phyloP scores from a whole-genome alignment of 2,888 invertebrate genomes.

The Patella ulyssiponensis region DNA sequence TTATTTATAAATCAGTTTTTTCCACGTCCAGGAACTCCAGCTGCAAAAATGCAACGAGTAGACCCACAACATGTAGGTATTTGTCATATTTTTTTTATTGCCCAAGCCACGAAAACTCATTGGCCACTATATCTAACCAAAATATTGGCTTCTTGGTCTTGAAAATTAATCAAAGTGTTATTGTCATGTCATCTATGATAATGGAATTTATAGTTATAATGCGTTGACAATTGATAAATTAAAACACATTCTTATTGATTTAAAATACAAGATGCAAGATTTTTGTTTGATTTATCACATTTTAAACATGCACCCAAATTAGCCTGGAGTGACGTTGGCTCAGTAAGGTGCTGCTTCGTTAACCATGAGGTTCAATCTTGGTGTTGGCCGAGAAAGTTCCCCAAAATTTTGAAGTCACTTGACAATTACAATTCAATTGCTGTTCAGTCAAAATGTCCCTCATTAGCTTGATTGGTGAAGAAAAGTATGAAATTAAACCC shows the following conservation, averaged over 20 bases:
- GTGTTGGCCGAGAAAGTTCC: too few species aligned
- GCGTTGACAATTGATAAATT: too few species aligned
- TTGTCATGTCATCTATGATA: too few species aligned
- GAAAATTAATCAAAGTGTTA: neutral
- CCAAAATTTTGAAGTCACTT: neutral
- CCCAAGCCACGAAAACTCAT: neutral
- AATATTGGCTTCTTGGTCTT: neutral
- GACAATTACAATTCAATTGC: neutral
- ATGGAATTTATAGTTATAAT: too few species aligned
- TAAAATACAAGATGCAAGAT: too few species aligned
- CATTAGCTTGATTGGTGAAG: neutral
- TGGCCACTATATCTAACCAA: neutral
- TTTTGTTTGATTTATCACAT: too few species aligned
- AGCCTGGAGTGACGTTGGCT: too few species aligned
- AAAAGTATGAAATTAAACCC: neutral
- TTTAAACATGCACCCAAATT: too few species aligned
- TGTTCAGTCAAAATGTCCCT: neutral
- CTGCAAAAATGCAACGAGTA: slow-evolving; percentile 88
- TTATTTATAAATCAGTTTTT: slow-evolving; percentile 99
- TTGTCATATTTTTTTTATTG: neutral
- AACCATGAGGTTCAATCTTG: too few species aligned
- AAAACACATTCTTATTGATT: too few species aligned
- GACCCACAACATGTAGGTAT: slow-evolving; percentile 80
- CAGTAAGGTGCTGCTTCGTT: too few species aligned
- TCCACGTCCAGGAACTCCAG: slow-evolving; percentile 95